Conservation (phyloP, 2,888 invertebrate species). For the Tipula unca region DNA sequence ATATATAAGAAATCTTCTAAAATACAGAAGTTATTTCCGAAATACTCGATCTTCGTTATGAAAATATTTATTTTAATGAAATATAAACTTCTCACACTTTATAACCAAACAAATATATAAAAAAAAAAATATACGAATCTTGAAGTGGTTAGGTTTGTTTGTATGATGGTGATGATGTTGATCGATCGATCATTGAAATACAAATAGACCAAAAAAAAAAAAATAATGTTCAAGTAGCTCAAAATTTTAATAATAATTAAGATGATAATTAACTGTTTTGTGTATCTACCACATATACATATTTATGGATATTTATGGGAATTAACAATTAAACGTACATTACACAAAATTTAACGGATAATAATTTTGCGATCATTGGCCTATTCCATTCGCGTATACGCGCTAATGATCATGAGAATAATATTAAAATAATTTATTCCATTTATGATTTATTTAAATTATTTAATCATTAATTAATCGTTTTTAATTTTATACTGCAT, state of each 20-base stretch:
- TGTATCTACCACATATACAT: background rate
- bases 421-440: too few species aligned
- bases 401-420: background rate
- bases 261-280: slow-evolving; percentile 8
- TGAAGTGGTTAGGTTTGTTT: background rate
- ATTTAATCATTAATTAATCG: background rate
- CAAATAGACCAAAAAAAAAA: background rate
- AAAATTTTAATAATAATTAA: background rate
- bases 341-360: background rate
- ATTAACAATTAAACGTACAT: background rate
- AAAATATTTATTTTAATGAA: background rate
- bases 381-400: background rate
- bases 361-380: background rate
- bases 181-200: background rate
- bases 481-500: background rate
- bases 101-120: background rate
- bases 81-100: background rate
- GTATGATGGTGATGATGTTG: background rate
- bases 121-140: background rate
- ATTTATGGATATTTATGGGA: background rate
- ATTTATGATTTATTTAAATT: too few species aligned
- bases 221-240: background rate
- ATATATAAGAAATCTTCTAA: background rate
- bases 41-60: background rate
- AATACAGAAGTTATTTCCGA: slow-evolving; percentile 8